Conservation (phyloP, 2,113 vertebrate genomes). For the Pyxicephalus adspersus region DNA sequence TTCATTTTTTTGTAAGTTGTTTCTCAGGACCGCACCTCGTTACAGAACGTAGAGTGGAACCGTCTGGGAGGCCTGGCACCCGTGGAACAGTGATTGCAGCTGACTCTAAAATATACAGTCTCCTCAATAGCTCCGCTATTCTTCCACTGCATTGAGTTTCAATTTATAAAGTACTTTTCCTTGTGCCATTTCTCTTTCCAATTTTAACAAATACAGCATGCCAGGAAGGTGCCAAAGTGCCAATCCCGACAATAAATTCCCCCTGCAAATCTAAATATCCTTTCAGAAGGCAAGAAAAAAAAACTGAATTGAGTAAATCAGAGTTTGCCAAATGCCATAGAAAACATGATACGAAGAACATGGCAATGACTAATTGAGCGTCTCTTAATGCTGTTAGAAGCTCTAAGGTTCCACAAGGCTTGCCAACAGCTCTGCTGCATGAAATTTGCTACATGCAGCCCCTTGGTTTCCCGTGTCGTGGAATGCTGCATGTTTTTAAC, state of each 20-base stretch:
- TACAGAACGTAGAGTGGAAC: background rate
- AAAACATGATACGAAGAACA: constrained; percentile 56
- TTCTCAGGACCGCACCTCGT: background rate
- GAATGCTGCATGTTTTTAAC: constrained; percentile 35
- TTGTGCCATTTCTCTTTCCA: constrained; percentile 57
- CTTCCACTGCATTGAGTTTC: background rate
- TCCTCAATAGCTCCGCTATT: constrained; percentile 27
- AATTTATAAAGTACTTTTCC: constrained; percentile 1
- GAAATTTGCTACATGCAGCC: constrained; percentile 49
- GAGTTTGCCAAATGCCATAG: constrained; percentile 54
- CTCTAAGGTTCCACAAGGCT: constrained; percentile 61
- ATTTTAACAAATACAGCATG: constrained; percentile 55
- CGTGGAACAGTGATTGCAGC: background rate
- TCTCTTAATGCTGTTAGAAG: constrained; percentile 60
- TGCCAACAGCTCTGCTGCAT: constrained; percentile 58
- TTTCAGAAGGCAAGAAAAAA: constrained; percentile 49
- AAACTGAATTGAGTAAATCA: background rate
- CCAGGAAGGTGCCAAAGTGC: constrained; percentile 59
- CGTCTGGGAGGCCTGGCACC: constrained; percentile 14
- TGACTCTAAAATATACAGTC: constrained; percentile 29
- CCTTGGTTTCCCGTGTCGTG: constrained; percentile 17
- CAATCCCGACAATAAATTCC: constrained; percentile 58
- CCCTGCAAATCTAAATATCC: constrained; percentile 54
- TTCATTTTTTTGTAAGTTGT: background rate
- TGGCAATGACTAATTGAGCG: constrained; percentile 63